Percentiles rank a stretch among this genome's conserved stretches.
These are phyloP conservation scores for Oscheius sp. DNA, from an alignment of 2,888 invertebrate species.

Conservation along the genomic window DNA sequence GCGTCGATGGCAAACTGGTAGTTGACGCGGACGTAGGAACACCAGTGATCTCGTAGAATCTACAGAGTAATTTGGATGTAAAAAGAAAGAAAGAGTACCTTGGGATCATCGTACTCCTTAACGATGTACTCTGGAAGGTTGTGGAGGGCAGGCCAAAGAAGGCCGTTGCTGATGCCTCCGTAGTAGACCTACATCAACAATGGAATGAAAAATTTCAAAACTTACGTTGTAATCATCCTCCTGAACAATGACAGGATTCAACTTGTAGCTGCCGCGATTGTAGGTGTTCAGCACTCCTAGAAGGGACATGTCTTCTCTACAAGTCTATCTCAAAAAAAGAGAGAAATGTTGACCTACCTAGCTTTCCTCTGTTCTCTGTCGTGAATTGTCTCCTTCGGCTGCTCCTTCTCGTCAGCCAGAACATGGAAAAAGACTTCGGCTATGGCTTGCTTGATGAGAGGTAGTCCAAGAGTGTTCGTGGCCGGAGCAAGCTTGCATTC, in stretches of 20 bases:
- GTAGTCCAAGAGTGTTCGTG: slow-evolving; percentile 72
- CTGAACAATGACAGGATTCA: slow-evolving; percentile 73
- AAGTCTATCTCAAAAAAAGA: slow-evolving; percentile 21
- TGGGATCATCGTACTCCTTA: slow-evolving; percentile 68
- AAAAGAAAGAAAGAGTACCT: slow-evolving; percentile 38
- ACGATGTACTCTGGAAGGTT: slow-evolving; percentile 73
- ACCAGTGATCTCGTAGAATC: slow-evolving; percentile 67
- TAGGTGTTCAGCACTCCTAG: slow-evolving; percentile 72
- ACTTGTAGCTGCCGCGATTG: slow-evolving; percentile 71
- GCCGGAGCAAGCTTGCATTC: slow-evolving; percentile 61
- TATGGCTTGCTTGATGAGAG: slow-evolving; percentile 69
- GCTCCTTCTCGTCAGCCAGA: slow-evolving; percentile 69
- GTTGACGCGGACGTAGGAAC: slow-evolving; percentile 72
- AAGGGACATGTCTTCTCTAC: slow-evolving; percentile 71
- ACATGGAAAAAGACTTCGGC: slow-evolving; percentile 73
- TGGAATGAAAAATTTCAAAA: background rate
- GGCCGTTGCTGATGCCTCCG: slow-evolving; percentile 69
- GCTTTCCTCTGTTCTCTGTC: slow-evolving; percentile 54
- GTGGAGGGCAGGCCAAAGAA: slow-evolving; percentile 74
- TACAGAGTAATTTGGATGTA: slow-evolving; percentile 73
- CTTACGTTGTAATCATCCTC: slow-evolving; percentile 58
- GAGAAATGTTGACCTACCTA: slow-evolving; percentile 20
- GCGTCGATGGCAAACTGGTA: slow-evolving; percentile 73
- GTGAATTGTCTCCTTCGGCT: slow-evolving; percentile 48
- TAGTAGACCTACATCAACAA: slow-evolving; percentile 62